These are phyloP conservation scores for Heliornis fulica DNA, from an alignment of 2,113 vertebrate species.

Conservation along the genomic window DNA sequence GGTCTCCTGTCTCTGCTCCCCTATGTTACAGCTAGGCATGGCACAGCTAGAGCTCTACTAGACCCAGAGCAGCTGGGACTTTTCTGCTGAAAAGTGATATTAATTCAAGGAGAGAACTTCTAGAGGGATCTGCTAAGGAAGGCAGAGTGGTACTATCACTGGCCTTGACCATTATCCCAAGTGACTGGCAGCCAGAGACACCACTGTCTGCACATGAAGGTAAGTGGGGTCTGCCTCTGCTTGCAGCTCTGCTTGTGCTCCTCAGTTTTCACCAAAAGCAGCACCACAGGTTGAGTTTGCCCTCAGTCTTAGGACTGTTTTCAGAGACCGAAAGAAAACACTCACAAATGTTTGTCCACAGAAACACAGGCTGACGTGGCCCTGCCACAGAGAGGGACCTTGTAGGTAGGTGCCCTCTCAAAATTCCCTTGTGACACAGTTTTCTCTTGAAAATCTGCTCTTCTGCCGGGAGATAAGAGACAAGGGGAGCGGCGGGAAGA, in stretches of 20 bases:
- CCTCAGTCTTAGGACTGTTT: background rate
- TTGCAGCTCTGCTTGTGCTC: background rate
- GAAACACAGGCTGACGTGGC: background rate
- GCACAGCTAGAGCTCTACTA: background rate
- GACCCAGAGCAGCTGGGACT: background rate
- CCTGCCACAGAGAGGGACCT: accelerated
- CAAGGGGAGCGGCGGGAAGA: background rate
- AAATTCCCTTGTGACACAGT: background rate
- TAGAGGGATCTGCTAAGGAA: background rate
- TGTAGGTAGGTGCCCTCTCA: background rate
- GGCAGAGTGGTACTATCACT: background rate
- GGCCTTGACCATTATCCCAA: background rate
- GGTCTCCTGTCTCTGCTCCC: accelerated
- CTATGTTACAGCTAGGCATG: accelerated
- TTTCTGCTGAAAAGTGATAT: background rate
- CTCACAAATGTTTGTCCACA: background rate
- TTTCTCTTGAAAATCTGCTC: background rate
- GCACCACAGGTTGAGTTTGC: background rate
- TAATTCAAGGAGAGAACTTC: background rate
- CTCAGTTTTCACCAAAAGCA: background rate
- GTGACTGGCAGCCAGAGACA: background rate
- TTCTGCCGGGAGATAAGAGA: background rate
- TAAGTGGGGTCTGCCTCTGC: background rate
- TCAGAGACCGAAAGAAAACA: background rate
- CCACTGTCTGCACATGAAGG: accelerated